Conservation (phyloP, 2,113 vertebrate genomes). For the Galbula dea region DNA sequence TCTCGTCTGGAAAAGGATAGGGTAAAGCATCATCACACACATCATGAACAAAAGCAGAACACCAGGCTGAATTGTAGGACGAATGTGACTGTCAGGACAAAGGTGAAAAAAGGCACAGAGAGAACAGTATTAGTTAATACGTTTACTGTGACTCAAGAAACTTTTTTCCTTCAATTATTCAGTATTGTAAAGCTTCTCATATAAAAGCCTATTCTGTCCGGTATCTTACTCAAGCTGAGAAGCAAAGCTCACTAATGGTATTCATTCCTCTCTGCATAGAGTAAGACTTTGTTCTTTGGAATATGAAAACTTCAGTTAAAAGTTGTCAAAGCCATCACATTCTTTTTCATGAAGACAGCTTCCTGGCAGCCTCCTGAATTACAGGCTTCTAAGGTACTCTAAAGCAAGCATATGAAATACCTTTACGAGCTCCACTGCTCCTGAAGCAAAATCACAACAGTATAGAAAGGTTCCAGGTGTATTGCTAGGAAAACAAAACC, state of each 20-base stretch:
- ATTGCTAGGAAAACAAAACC: constrained; percentile 71
- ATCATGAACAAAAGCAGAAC: constrained; percentile 88
- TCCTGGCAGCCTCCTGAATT: constrained; percentile 56
- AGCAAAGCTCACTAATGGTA: constrained; percentile 52
- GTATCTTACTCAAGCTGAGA: constrained; percentile 60
- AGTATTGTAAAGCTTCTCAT: constrained; percentile 51
- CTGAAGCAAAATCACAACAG: constrained; percentile 90
- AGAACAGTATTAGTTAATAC: constrained; percentile 56
- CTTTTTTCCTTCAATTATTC: constrained; percentile 61
- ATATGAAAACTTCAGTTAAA: constrained; percentile 62
- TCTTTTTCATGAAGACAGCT: constrained; percentile 42
- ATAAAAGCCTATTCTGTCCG: constrained; percentile 52
- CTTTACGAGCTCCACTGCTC: constrained; percentile 86
- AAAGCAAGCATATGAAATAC: constrained; percentile 67
- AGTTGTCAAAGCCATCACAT: constrained; percentile 46
- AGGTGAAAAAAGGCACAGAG: constrained; percentile 48
- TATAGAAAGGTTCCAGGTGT: constrained; percentile 81
- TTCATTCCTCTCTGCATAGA: constrained; percentile 49
- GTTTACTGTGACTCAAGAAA: constrained; percentile 58
- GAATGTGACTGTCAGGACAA: constrained; percentile 77
- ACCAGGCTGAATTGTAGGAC: constrained; percentile 77
- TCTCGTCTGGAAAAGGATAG: constrained; percentile 86
- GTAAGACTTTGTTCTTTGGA: constrained; percentile 56
- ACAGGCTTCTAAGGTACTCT: constrained; percentile 16
- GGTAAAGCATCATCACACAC: constrained; percentile 79